These are phyloP conservation scores for Phrixothrix hirtus DNA, from an alignment of 2,888 invertebrate species.

Conservation along the genomic window DNA sequence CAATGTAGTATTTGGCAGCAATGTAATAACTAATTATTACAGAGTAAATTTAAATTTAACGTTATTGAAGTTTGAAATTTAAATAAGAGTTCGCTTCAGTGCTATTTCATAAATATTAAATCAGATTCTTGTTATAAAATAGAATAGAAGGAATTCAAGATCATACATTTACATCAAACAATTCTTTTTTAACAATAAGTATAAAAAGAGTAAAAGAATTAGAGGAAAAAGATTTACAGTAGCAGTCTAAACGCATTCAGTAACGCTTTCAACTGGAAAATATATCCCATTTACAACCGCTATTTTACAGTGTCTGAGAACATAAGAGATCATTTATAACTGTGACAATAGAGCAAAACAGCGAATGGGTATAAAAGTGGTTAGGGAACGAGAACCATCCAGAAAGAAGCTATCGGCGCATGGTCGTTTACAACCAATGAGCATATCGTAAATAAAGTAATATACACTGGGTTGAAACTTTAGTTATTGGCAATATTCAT, in stretches of 20 bases:
- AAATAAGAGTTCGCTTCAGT: too few relatives aligned
- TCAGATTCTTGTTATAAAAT: background rate
- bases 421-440: constrained; percentile 35
- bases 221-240: constrained; percentile 26
- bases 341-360: constrained; percentile 48
- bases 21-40: too few relatives aligned
- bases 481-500: constrained; percentile 31
- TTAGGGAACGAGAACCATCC: constrained; percentile 38
- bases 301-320: constrained; percentile 42
- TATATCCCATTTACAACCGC: constrained; percentile 46
- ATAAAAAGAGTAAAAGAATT: constrained; percentile 18
- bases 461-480: constrained; percentile 34
- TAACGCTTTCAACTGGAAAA: constrained; percentile 35
- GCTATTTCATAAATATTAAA: too few relatives aligned
- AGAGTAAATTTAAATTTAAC: too few relatives aligned
- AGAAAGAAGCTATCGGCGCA: constrained; percentile 37
- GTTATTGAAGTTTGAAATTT: too few relatives aligned
- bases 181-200: constrained; percentile 12
- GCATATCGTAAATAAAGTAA: constrained; percentile 24
- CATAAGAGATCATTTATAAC: constrained; percentile 50
- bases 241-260: constrained; percentile 22
- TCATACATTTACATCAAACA: constrained; percentile 1
- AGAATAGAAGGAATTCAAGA: background rate
- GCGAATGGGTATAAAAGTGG: constrained; percentile 45
- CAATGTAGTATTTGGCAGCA: too few relatives aligned